These are phyloP conservation scores for Campylomormyrus tamandua DNA, from an alignment of 2,113 vertebrate genomes.

Conservation along the genomic window DNA sequence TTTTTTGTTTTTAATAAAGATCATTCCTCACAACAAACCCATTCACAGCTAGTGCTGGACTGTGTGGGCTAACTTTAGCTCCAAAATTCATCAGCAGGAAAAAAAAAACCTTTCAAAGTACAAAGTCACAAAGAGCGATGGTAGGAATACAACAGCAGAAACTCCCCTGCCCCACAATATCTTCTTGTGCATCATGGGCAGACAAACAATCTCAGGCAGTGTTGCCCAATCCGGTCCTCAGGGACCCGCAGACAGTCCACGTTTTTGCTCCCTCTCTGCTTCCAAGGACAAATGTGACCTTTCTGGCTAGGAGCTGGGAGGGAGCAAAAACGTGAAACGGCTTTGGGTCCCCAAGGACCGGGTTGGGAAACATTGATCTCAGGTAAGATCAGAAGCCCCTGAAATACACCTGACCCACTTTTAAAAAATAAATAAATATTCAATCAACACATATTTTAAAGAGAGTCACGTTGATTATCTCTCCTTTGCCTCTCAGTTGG, in stretches of 20 bases:
- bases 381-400: not conserved
- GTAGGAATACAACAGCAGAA: constrained; percentile 68
- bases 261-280: not conserved
- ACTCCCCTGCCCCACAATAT: constrained; percentile 31
- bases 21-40: constrained; percentile 81
- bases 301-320: not conserved
- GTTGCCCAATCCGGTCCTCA: not conserved
- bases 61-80: constrained; percentile 95
- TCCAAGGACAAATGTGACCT: not conserved
- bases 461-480: constrained; percentile 99
- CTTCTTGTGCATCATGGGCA: constrained; percentile 24
- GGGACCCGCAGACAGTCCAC: not conserved
- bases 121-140: constrained; percentile 45
- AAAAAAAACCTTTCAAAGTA: constrained; percentile 83
- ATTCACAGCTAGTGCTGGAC: constrained; percentile 94
- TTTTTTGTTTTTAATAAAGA: constrained; percentile 24
- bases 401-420: not conserved
- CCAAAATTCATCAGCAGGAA: constrained; percentile 99
- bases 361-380: not conserved
- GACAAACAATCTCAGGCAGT: constrained; percentile 80
- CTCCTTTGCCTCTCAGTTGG: constrained; percentile 99
- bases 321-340: not conserved
- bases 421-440: not conserved
- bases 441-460: constrained; percentile 65
- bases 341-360: not conserved